A percentile compares a stretch with the other conserved stretches of the same genome.
These are phyloP conservation scores for Drosophila tropicalis DNA, from an alignment of 1,140 invertebrate genomes.

Conservation along the genomic window DNA sequence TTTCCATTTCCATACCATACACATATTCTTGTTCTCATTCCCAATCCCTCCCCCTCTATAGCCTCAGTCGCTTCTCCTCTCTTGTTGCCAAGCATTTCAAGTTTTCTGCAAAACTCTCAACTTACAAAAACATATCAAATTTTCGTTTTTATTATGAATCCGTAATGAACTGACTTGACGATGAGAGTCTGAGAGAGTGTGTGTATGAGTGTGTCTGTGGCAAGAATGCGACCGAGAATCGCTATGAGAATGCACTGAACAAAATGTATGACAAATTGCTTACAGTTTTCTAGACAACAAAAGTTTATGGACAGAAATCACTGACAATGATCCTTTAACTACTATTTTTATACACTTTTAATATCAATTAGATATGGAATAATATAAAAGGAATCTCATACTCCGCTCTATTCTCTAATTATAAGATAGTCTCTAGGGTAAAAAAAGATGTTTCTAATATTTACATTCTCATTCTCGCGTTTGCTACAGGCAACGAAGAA, in stretches of 20 bases:
- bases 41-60: background rate
- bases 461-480: too few species aligned
- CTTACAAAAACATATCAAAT: conserved; percentile 80
- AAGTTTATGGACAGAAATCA: too few species aligned
- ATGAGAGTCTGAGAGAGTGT: conserved; percentile 25
- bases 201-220: conserved; percentile 21
- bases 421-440: too few species aligned
- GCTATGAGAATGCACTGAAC: conserved; percentile 8
- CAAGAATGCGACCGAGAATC: conserved; percentile 21
- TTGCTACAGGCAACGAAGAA: too few species aligned
- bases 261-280: background rate
- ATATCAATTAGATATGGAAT: too few species aligned
- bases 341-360: too few species aligned
- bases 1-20: conserved; percentile 4
- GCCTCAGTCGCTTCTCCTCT: too few species aligned
- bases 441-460: too few species aligned
- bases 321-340: too few species aligned
- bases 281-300: too few species aligned
- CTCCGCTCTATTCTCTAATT: too few species aligned
- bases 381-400: too few species aligned
- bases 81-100: conserved; percentile 28
- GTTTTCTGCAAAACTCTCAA: conserved; percentile 69
- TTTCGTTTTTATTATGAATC: conserved; percentile 77
- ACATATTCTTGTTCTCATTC: conserved; percentile 34
- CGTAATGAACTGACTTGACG: conserved; percentile 63